Evolutionary conservation across 2,797 vertebrate genomes (phyloP), one percentile per base, ranked within the genome.

Genomic region (Arremon brunneinucha): DNA sequence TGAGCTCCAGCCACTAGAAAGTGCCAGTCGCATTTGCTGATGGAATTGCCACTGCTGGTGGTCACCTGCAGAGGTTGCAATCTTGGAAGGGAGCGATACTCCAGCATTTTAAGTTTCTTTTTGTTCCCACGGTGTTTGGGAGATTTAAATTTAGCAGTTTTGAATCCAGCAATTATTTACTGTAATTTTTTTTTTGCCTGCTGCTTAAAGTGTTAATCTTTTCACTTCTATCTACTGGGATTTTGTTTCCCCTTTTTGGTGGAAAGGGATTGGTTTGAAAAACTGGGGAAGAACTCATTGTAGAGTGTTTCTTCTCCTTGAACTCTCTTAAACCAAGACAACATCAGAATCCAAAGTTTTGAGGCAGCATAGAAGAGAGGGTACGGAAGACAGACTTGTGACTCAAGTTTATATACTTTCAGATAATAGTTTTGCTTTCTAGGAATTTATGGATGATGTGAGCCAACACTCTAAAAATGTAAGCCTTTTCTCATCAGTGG

Each of bases 61-160:
- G 18, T 32, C 27, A 32, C 39, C n/a, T 44, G n/a, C 2, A 0
- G 53, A 44, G 22, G 22, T 17, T 1, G 0, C 18, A 19, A 1
- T 27, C 39, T 62, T 62, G 47, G 22, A 44, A 70, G 22, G 46
- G 17, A 62, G 18, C 14, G n/a, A 27, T n/a, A 37, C 22, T 62
- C 18, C 19, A 53, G 14, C 39, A 37, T 39, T 53, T 62, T 18
- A 18, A 52, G 23, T 53, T 71, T 62, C 14, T 52, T 52, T 62
- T 71, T 0, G 0, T 70, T 70, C 11, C 14, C 0, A 0, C 6
- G 2, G 12, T 37, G 15, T 46, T 39, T 14, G 19, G 15, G 6
- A 46, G 15, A 83, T 55, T 46, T 71, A 46, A 37, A 55, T 71
- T 43, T 39, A 63, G 34, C 28, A 39, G 9, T 55, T 63, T 71